Percentiles rank a stretch among this genome's conserved stretches.
These are phyloP conservation scores for Drosophila emarginata DNA, from an alignment of 2,888 invertebrate genomes.

Conservation along the genomic window DNA sequence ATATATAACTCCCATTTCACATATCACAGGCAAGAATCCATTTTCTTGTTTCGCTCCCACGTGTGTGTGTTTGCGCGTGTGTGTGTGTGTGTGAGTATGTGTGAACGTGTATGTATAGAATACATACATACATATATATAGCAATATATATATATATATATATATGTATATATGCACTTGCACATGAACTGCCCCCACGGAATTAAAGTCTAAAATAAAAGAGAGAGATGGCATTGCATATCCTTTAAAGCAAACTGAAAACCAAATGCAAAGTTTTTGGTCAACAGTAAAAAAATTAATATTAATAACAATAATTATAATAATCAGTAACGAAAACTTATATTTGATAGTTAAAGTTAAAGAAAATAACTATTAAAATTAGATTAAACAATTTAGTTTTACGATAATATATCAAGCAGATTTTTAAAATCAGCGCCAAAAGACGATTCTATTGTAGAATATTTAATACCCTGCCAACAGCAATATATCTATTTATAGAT, in stretches of 20 bases:
- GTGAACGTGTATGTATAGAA: background rate
- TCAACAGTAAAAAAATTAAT: background rate
- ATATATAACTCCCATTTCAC: background rate
- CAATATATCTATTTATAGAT: background rate
- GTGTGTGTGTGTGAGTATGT: background rate
- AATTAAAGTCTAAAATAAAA: background rate
- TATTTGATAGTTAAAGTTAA: background rate
- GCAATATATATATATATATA: no score
- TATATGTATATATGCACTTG: no score
- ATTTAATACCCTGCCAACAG: background rate
- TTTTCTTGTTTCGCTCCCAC: background rate
- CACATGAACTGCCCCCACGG: background rate
- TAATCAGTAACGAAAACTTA: background rate
- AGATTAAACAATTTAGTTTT: background rate
- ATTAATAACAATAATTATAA: background rate
- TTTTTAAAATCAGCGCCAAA: background rate
- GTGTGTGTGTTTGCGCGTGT: background rate
- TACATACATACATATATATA: no score
- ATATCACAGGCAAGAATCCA: background rate
- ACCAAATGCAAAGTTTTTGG: conserved; percentile 1
- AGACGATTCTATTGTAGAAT: background rate
- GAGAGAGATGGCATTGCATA: conserved; percentile 2
- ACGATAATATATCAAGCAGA: background rate
- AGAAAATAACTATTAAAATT: background rate
- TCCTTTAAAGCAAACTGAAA: background rate